Evolutionary conservation across 2,888 invertebrate genomes (phyloP).

Genomic region (Melieria crassipennis): DNA sequence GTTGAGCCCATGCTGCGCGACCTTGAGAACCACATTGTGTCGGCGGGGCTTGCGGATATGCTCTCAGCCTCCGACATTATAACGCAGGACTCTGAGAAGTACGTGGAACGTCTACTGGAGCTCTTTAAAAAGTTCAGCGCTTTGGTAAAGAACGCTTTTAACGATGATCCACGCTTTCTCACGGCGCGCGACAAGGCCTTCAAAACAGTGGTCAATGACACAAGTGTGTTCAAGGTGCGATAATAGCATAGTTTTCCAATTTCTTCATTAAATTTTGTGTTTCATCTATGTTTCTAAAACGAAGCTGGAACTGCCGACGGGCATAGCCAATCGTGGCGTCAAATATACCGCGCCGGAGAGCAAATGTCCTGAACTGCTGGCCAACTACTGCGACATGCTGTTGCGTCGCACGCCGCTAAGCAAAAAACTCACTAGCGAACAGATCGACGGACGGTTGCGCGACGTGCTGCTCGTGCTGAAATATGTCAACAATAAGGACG

Average conservation of each 20-base stretch:
- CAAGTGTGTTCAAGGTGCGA: conserved; percentile 80
- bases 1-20: conserved; percentile 91
- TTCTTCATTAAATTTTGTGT: not conserved
- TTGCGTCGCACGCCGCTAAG: conserved; percentile 95
- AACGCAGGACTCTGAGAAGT: conserved; percentile 97
- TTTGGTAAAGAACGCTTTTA: conserved; percentile 93
- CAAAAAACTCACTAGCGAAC: conserved; percentile 94
- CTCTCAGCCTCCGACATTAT: conserved; percentile 94
- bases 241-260: not conserved
- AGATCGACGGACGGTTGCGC: conserved; percentile 91
- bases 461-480: conserved; percentile 97
- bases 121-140: conserved; percentile 92
- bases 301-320: conserved; percentile 71
- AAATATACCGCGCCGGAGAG: conserved; percentile 88
- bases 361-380: conserved; percentile 97
- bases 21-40: conserved; percentile 92
- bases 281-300: not conserved
- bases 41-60: conserved; percentile 96
- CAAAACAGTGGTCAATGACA: conserved; percentile 97
- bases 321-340: conserved; percentile 72
- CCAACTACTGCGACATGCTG: conserved; percentile 99
- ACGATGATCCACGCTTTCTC: conserved; percentile 96
- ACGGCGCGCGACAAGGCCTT: conserved; percentile 98
- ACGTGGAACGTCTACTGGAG: conserved; percentile 93
- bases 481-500: conserved; percentile 99